These are phyloP conservation scores for Gallinago media DNA, from an alignment of 2,113 vertebrate genomes.

Conservation along the genomic window DNA sequence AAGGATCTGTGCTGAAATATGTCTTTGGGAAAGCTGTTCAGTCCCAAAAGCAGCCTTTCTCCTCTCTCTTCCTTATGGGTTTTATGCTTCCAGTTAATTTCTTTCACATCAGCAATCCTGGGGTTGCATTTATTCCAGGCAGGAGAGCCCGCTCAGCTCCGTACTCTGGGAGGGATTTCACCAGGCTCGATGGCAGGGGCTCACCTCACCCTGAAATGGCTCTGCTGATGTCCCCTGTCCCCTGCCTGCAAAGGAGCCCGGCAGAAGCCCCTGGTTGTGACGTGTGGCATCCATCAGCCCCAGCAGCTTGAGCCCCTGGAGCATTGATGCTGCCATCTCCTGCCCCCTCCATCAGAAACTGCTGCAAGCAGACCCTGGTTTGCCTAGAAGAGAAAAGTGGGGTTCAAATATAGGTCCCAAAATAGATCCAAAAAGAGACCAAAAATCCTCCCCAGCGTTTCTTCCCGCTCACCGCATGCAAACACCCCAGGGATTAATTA, in stretches of 20 bases:
- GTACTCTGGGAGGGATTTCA: accelerated
- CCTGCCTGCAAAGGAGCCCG: too few relatives aligned
- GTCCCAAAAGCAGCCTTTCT: not conserved
- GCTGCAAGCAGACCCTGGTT: too few relatives aligned
- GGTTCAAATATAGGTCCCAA: not conserved
- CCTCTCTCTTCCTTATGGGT: not conserved
- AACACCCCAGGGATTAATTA: not conserved
- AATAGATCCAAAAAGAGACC: not conserved
- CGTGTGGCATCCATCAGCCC: accelerated
- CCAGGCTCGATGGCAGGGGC: not conserved
- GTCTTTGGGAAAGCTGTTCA: not conserved
- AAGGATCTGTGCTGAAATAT: not conserved
- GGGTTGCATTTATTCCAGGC: not conserved
- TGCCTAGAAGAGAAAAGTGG: not conserved
- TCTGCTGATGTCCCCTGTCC: not conserved
- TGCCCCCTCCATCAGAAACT: not conserved
- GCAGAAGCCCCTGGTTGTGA: not conserved
- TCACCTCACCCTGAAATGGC: not conserved
- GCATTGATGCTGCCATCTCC: not conserved
- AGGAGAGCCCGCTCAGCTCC: not conserved
- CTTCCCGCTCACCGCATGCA: not conserved
- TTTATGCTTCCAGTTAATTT: not conserved
- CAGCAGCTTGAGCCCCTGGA: not conserved
- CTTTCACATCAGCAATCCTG: not conserved
- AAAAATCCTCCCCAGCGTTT: not conserved